These are phyloP conservation scores for Epicampocera succincta DNA, from an alignment of 2,888 invertebrate genomes.

Conservation along the genomic window DNA sequence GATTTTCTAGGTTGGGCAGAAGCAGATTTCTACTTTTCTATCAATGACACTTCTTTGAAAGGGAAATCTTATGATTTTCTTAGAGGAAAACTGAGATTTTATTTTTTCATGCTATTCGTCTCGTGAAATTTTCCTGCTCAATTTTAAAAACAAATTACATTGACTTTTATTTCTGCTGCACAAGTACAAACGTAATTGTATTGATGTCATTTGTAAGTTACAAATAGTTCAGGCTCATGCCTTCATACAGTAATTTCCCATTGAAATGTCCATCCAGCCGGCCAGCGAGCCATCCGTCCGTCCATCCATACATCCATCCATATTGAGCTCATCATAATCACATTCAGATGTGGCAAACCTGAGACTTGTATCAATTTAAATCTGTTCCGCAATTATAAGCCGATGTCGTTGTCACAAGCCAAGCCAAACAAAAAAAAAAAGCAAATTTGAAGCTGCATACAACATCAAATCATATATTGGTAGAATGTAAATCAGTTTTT, in stretches of 20 bases:
- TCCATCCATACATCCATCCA: conserved; percentile 29
- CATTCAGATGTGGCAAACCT: conserved; percentile 55
- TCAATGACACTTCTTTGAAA: too few relatives aligned
- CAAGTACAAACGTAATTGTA: neutral
- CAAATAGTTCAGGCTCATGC: neutral
- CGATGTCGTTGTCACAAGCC: conserved; percentile 63
- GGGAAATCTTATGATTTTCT: too few relatives aligned
- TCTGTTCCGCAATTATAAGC: conserved; percentile 70
- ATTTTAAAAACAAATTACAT: too few relatives aligned
- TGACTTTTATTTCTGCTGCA: too few relatives aligned
- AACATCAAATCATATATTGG: neutral
- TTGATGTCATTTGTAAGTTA: conserved; percentile 23
- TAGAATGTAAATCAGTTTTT: neutral
- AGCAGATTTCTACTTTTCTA: too few relatives aligned
- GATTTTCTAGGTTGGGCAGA: too few relatives aligned
- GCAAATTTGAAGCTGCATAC: conserved; percentile 36
- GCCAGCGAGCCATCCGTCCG: too few relatives aligned
- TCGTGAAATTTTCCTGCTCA: too few relatives aligned
- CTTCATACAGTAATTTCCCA: neutral
- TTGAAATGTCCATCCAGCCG: neutral
- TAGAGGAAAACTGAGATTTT: too few relatives aligned
- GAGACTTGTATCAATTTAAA: conserved; percentile 64
- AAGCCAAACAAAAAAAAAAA: conserved; percentile 4
- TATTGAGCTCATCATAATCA: conserved; percentile 59
- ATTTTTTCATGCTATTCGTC: too few relatives aligned